Base-by-base conservation (phyloP, 92 coral and sea anemone species). In the Heteractis magnifica region DNA sequence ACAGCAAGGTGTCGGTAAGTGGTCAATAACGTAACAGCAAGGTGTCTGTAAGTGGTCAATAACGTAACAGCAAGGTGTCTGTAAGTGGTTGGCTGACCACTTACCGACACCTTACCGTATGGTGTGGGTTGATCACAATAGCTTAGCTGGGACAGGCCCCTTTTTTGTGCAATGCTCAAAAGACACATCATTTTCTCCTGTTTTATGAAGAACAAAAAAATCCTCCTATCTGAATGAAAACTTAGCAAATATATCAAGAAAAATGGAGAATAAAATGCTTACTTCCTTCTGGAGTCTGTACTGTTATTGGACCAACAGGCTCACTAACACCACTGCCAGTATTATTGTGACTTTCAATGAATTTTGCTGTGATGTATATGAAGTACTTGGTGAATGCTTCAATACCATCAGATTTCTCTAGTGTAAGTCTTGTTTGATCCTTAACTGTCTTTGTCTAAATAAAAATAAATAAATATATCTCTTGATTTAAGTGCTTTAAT, bases 271-370 rank as follows among this genome's bases (percentile, higher is more conserved):
- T 4, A 16, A 52, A 51, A 52, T 19, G n/a, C 79, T 48, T 20
- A 76, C 79, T 4, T 76, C 79, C 79, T 52, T 76, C 79, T 18
- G 56, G 59, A 52, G 79, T 76, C 3, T 14, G 41, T 76, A 76
- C n/a, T 16, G n/a, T 76, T 52, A 5, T 20, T 76, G 79, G 79
- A 5, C 79, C 79, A 76, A 76, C 49, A n/a, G 62, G 41, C n/a
- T 76, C 79, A 51, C 79, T 76, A 20, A 26, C 44, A 18, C 79
- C 79, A 52, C 50, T 52, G 11, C 56, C 10, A 3, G 34, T 1
- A 16, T 51, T 51, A 0, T 51, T 51, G 14, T 0, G 10, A 15
- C 44, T 34, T 34, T 52, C 41, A 51, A 16, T 8, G 59, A 76
- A 52, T 51, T 76, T 23, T 20, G 49, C 79, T 1, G 60, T 50